Conservation (phyloP, 2,113 vertebrate species). For the Origma solitaria region DNA sequence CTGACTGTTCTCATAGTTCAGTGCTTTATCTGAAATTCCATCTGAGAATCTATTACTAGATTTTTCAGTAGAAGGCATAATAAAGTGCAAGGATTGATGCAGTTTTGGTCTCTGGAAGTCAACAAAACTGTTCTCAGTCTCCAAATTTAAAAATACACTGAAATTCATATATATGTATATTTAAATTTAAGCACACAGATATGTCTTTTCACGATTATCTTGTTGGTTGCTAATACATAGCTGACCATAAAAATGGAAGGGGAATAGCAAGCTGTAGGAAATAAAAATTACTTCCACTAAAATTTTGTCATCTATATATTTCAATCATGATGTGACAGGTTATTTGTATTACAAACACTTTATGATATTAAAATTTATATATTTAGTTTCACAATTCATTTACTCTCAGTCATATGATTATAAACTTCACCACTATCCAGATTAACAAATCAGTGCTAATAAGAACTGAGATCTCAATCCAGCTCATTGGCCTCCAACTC, state of each 20-base stretch:
- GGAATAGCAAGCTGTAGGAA: not conserved
- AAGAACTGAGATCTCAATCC: not conserved
- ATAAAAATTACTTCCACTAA: not conserved
- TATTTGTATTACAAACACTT: slow-evolving; percentile 12
- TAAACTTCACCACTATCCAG: not conserved
- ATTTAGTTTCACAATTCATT: not conserved
- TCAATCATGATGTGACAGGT: not conserved
- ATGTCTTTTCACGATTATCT: not conserved
- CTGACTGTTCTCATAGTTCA: not conserved
- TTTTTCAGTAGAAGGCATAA: not conserved
- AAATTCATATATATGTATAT: not conserved
- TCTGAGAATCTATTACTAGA: not conserved
- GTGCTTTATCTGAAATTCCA: not conserved
- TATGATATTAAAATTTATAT: slow-evolving; percentile 29
- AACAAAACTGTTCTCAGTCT: not conserved
- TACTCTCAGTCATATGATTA: not conserved
- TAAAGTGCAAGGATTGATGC: not conserved
- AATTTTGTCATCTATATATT: not conserved
- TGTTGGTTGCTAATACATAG: not conserved
- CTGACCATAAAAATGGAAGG: not conserved
- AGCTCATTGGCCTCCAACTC: not conserved
- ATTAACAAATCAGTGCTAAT: not conserved
- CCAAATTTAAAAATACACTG: not conserved
- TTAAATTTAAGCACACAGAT: not conserved
- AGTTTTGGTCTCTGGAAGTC: not conserved